These are phyloP conservation scores for Mythimna ferrago DNA, from an alignment of 2,888 invertebrate genomes.

Conservation along the genomic window DNA sequence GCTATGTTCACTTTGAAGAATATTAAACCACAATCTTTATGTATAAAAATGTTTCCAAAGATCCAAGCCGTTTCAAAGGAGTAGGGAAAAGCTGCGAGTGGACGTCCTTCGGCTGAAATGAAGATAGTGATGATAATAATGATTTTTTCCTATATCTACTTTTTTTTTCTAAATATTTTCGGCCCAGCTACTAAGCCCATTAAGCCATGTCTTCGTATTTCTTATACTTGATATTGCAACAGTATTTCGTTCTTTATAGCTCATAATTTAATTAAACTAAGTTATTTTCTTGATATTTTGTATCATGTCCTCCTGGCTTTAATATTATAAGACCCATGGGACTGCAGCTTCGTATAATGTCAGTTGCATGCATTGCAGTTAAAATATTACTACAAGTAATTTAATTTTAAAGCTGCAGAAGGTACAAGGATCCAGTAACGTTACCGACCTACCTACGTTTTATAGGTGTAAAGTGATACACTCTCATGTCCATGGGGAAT, in stretches of 20 bases:
- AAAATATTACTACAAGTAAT: conserved; percentile 45
- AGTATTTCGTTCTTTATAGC: background rate
- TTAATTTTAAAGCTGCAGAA: conserved; percentile 25
- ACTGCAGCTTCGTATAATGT: background rate
- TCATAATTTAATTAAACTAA: background rate
- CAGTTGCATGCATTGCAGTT: conserved; percentile 25
- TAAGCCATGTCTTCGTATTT: too few relatives aligned
- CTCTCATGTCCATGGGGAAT: background rate
- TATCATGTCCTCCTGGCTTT: background rate
- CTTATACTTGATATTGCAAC: background rate
- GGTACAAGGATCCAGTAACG: background rate
- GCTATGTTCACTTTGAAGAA: too few relatives aligned
- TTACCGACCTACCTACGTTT: background rate
- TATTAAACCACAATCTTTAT: too few relatives aligned
- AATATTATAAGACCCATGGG: conserved; percentile 18
- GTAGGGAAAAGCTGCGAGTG: too few relatives aligned
- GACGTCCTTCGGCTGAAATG: too few relatives aligned
- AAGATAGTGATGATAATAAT: too few relatives aligned
- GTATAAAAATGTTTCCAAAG: too few relatives aligned
- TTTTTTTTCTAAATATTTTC: too few relatives aligned
- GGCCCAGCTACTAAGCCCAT: too few relatives aligned
- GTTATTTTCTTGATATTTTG: background rate
- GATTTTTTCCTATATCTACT: too few relatives aligned
- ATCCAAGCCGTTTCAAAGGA: too few relatives aligned
- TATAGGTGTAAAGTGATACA: background rate